Percentiles rank a stretch among this genome's conserved stretches.
These are phyloP conservation scores for Labeo catla DNA, from an alignment of 2,113 vertebrate genomes.

Conservation along the genomic window DNA sequence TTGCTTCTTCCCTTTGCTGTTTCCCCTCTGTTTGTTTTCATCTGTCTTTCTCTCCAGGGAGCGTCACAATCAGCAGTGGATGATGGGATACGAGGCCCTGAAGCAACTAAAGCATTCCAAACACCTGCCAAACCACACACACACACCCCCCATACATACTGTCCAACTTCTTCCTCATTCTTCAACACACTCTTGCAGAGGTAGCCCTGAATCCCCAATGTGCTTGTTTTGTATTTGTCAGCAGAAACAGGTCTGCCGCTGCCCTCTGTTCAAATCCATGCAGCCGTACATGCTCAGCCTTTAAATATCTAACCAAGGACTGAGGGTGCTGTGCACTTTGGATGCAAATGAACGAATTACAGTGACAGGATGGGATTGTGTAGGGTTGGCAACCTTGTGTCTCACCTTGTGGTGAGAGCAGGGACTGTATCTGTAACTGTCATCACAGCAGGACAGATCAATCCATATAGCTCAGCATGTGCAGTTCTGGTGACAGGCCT, in stretches of 20 bases:
- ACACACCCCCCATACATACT: background rate
- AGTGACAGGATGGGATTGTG: constrained; percentile 26
- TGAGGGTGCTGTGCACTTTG: constrained; percentile 24
- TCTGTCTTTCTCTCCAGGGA: constrained; percentile 49
- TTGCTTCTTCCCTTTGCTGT: background rate
- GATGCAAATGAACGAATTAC: constrained; percentile 51
- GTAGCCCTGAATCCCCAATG: constrained; percentile 51
- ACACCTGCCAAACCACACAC: constrained; percentile 47
- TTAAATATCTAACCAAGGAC: constrained; percentile 44
- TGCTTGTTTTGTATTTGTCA: constrained; percentile 46
- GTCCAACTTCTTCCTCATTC: constrained; percentile 29
- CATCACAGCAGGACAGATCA: constrained; percentile 40
- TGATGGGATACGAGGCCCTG: constrained; percentile 41
- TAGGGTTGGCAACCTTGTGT: constrained; percentile 47
- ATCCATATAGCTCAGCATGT: constrained; percentile 47
- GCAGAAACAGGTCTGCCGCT: constrained; percentile 47
- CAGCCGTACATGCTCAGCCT: constrained; percentile 43
- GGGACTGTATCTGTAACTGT: constrained; percentile 32
- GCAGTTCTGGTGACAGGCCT: constrained; percentile 34
- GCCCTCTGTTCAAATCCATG: constrained; percentile 41
- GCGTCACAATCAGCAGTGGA: constrained; percentile 40
- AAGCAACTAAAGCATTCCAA: constrained; percentile 45
- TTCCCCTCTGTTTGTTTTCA: constrained; percentile 30
- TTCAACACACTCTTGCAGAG: background rate
- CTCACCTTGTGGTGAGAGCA: constrained; percentile 38